A percentile compares a stretch with the other conserved stretches of the same genome.
phyloP scores from a whole-genome alignment of 2,888 invertebrate species.

The Eumacrocentrus americanus region DNA sequence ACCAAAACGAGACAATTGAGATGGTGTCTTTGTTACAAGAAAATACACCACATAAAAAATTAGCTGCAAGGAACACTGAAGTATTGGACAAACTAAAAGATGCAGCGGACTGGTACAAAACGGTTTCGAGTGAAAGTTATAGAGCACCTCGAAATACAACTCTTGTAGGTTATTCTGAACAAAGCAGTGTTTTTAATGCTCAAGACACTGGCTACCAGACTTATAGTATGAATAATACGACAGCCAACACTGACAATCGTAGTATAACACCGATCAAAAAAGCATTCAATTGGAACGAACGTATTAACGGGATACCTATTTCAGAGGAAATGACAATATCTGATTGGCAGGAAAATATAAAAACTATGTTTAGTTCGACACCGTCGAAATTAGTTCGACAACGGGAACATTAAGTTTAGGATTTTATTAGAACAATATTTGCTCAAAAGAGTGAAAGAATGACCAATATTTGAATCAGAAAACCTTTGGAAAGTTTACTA shows the following conservation, averaged over 20 bases:
- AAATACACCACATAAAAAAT: slow-evolving; percentile 31
- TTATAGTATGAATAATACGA: slow-evolving; percentile 48
- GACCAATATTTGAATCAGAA: not conserved
- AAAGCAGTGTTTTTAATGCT: slow-evolving; percentile 45
- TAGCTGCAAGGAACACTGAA: slow-evolving; percentile 21
- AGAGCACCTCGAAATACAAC: slow-evolving; percentile 41
- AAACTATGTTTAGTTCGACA: slow-evolving; percentile 53
- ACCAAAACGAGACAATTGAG: slow-evolving; percentile 31
- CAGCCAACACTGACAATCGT: slow-evolving; percentile 43
- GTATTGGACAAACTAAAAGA: slow-evolving; percentile 33
- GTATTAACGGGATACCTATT: slow-evolving; percentile 32
- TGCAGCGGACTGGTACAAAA: slow-evolving; percentile 39
- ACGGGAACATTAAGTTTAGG: slow-evolving; percentile 17
- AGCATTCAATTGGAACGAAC: slow-evolving; percentile 43
- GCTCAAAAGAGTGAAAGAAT: not conserved
- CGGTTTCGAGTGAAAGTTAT: slow-evolving; percentile 41
- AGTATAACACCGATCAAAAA: slow-evolving; percentile 42
- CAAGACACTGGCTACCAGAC: slow-evolving; percentile 59
- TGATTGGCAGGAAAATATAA: slow-evolving; percentile 52
- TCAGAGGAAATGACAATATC: slow-evolving; percentile 41
- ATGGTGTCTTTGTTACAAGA: slow-evolving; percentile 38
- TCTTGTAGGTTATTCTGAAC: slow-evolving; percentile 41
- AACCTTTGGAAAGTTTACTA: not conserved
- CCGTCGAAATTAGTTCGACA: slow-evolving; percentile 49
- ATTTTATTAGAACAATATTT: not conserved